Base-by-base conservation (phyloP, 2,113 vertebrate species). In the Colistium nudipinnis region DNA sequence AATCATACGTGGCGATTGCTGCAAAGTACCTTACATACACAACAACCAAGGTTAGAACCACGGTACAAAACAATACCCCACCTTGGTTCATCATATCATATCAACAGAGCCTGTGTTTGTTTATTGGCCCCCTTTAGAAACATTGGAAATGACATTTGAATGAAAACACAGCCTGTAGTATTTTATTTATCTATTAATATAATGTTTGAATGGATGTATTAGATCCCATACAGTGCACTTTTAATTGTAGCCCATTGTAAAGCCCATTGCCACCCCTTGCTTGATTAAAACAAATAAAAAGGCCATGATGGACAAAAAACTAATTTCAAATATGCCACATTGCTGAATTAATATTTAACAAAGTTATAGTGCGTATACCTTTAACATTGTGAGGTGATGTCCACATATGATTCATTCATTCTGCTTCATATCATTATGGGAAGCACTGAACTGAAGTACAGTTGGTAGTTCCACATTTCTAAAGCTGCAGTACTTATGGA, bases 201-300 rank as follows among this genome's bases (percentile, higher is more conserved):
- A 12, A n/a, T 36, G 10, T 36, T 9, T 10, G 10, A 36, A 36
- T 41, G 16, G n/a, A 41, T 41, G 6, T 1, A 13, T 17, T 17
- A 41, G 4, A 41, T 41, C 38, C 14, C 38, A 17, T 2, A 7
- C 4, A 41, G 14, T n/a, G 16, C 14, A 41, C 20, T 25, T 11
- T 54, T n/a, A 44, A 30, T 45, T 54, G 20, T 27, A 65, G 17
- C 52, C 49, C 53, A 49, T 27, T 76, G 35, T 56, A 28, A 44
- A 36, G 41, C 62, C 33, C 20, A 27, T 25, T 12, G 19, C 16
- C 17, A 6, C 4, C 14, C 17, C 1, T 17, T n/a, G 14, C 39
- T n/a, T 17, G 4, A 6, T 7, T 7, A 14, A n/a, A 7, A 7
- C 30, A n/a, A 16, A 6, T 25, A 3, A 25, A 7, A 64, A 24